Evolutionary conservation across 1,140 invertebrate genomes (phyloP), one percentile per base, ranked within the genome.

Genomic region (Nephila pilipes): DNA sequence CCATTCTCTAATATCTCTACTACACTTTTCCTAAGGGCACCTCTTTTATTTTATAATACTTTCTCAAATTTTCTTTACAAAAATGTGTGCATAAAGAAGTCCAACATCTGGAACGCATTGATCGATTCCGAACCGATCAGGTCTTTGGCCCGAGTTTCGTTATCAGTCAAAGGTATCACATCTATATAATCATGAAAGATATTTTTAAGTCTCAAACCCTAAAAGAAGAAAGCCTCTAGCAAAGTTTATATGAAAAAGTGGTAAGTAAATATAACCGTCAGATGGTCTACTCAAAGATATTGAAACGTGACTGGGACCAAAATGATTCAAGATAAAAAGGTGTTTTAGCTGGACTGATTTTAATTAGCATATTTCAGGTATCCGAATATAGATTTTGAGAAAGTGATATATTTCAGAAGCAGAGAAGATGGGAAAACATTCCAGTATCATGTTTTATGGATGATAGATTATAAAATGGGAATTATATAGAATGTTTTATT

Each of bases 31-130:
- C 2, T 60, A n/a, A 60, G 14, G 60, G 57, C n/a, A 2, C 6
- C 16, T 16, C 32, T 6, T 22, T 32, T 25, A 4, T n/a, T 60
- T 32, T 36, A 16, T 58, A 32, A 20, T 85, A 20, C 10, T 85
- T 32, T 10, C 8, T 29, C 46, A 57, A 25, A 85, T 55, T 54
- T 38, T 60, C 54, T 22, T 29, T 88, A n/a, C n/a, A 25, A 46
- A 91, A 91, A 46, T 83, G 79, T 91, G 89, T 83, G 57, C 89
- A 91, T 91, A 91, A 83, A 91, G 69, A 58, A 83, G 80, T 65
- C 46, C 89, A 36, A 91, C 89, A 91, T 81, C 89, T 91, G 89
- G 89, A 38, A 29, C 8, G 80, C 89, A 91, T 91, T 91, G 89
- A 91, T 91, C 89, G 89, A 5, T 22, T 60, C 25, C 38, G 25